These are phyloP conservation scores for Nycteola revayana DNA, from an alignment of 2,888 invertebrate genomes.

Conservation along the genomic window DNA sequence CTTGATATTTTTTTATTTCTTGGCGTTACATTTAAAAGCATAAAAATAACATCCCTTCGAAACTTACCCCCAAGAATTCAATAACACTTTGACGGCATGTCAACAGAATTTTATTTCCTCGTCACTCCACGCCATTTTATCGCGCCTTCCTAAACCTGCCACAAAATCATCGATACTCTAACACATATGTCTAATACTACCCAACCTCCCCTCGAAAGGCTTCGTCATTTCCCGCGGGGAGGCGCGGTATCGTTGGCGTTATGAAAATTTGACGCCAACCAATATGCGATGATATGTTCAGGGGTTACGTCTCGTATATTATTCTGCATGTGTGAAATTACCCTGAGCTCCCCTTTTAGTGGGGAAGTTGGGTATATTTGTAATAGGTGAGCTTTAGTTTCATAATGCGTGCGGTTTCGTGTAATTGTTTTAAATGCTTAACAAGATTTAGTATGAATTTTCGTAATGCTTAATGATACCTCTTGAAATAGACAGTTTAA, in stretches of 20 bases:
- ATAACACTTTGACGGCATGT: constrained; percentile 26
- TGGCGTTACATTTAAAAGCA: too few relatives aligned
- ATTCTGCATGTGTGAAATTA: constrained; percentile 49
- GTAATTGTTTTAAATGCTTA: constrained; percentile 3
- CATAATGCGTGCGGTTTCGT: constrained; percentile 13
- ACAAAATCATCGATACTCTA: constrained; percentile 67
- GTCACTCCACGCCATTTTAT: constrained; percentile 29
- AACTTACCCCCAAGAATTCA: constrained; percentile 14
- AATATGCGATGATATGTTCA: constrained; percentile 70
- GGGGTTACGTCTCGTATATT: constrained; percentile 41
- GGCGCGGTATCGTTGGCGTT: constrained; percentile 40
- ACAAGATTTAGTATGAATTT: too few relatives aligned
- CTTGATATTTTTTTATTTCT: too few relatives aligned
- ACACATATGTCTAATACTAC: constrained; percentile 43
- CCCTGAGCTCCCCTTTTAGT: constrained; percentile 18
- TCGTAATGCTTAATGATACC: too few relatives aligned
- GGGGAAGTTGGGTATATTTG: constrained; percentile 14
- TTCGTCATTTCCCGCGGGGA: constrained; percentile 64
- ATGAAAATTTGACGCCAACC: constrained; percentile 74
- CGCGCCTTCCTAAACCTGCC: constrained; percentile 35
- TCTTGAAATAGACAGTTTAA: too few relatives aligned
- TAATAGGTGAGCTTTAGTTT: constrained; percentile 22
- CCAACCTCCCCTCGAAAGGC: constrained; percentile 30
- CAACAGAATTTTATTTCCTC: constrained; percentile 29
- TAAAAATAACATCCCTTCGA: too few relatives aligned